Percentiles rank a stretch among this genome's conserved stretches.
These are phyloP conservation scores for Hydrophis major DNA, from an alignment of 2,797 vertebrate species.

Conservation along the genomic window DNA sequence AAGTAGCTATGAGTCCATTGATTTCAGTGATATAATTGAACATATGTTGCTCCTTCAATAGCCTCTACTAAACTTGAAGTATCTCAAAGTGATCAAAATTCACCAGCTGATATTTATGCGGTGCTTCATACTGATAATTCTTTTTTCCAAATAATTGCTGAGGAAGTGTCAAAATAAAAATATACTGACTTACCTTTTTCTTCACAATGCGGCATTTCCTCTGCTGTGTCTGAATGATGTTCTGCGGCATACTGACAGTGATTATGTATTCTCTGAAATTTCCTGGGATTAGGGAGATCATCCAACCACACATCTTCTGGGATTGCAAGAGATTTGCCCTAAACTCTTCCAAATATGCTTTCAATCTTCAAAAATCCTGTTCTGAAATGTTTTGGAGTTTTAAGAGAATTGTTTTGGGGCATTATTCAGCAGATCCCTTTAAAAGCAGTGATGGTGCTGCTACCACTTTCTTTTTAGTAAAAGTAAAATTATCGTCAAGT, in stretches of 20 bases:
- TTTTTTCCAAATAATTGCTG: not conserved
- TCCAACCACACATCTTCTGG: not conserved
- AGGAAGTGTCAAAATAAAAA: not conserved
- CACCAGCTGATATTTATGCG: not conserved
- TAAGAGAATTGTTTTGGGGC: not conserved
- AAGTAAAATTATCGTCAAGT: not conserved
- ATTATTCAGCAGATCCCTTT: not conserved
- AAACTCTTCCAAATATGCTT: not conserved
- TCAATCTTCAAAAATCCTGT: not conserved
- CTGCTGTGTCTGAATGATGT: not conserved
- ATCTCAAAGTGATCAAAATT: not conserved
- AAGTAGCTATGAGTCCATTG: not conserved
- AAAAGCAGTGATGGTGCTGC: not conserved
- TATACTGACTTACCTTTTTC: not conserved
- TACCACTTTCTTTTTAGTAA: not conserved
- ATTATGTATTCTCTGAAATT: not conserved
- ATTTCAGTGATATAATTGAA: not conserved
- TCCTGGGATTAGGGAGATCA: not conserved
- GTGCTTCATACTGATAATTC: not conserved
- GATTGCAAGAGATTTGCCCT: not conserved
- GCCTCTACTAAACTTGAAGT: not conserved
- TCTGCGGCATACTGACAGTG: not conserved
- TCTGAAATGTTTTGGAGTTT: not conserved
- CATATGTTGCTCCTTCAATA: not conserved
- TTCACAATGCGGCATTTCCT: not conserved